Evolutionary conservation across 1,140 invertebrate genomes (phyloP).

Genomic region (Leptestheria dahalacensis): DNA sequence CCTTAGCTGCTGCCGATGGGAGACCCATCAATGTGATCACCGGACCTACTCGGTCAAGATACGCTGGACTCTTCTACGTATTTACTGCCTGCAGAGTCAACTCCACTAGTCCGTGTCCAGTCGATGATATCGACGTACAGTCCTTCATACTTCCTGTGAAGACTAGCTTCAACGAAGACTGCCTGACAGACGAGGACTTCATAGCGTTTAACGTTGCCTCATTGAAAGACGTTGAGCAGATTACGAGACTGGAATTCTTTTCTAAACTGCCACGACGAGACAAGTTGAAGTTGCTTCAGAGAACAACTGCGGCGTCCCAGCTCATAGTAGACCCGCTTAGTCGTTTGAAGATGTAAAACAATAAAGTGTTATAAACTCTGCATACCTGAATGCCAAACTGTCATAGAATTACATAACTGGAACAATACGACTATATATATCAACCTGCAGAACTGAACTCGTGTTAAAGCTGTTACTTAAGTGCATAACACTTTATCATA

Average conservation of each 20-base stretch:
- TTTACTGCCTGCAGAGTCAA: conserved; percentile 10
- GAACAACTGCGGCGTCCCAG: conserved; percentile 5
- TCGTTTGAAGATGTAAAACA: neutral
- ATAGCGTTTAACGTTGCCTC: conserved; percentile 11
- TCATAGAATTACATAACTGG: no score
- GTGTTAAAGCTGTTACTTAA: no score
- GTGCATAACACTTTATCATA: no score
- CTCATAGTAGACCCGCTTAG: conserved; percentile 1
- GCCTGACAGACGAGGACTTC: conserved; percentile 4
- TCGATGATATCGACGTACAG: conserved; percentile 11
- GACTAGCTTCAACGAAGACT: neutral
- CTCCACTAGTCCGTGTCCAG: neutral
- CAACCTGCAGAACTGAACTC: no score
- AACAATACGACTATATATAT: no score
- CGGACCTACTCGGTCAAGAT: conserved; percentile 5
- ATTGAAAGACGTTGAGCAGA: conserved; percentile 14
- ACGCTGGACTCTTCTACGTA: neutral
- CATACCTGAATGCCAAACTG: no score
- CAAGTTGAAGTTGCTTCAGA: neutral
- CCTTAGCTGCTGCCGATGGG: neutral
- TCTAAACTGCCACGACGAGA: conserved; percentile 12
- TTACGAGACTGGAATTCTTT: conserved; percentile 15
- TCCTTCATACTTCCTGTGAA: conserved; percentile 9
- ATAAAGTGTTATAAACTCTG: no score
- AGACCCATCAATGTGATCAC: conserved; percentile 9